A percentile compares a stretch with the other conserved stretches of the same genome.
Conservation (phyloP, 1,140 invertebrate species). For the Drosophila eugracilis region DNA sequence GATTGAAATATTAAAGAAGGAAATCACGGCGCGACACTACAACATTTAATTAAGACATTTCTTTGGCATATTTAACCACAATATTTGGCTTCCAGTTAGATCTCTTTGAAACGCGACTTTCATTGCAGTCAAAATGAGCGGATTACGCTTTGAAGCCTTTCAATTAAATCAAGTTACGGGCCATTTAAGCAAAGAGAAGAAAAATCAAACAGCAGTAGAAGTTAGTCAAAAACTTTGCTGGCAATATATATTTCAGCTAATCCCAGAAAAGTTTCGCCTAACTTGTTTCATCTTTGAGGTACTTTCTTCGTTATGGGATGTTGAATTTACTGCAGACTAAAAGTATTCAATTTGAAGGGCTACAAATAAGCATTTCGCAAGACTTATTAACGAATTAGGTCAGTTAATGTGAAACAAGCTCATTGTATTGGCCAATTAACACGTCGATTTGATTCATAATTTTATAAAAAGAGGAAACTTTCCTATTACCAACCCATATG, state of each 20-base stretch:
- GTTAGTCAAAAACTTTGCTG: constrained; percentile 47
- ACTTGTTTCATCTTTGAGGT: constrained; percentile 36
- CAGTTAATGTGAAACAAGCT: no score
- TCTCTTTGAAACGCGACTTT: constrained; percentile 49
- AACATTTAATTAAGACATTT: constrained; percentile 16
- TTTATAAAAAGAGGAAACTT: neutral
- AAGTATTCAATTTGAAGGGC: constrained; percentile 5
- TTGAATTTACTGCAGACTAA: constrained; percentile 13
- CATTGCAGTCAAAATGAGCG: constrained; percentile 54
- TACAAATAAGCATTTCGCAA: neutral
- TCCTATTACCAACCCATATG: neutral
- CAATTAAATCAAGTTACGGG: constrained; percentile 45
- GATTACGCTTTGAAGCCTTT: constrained; percentile 53
- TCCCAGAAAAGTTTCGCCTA: constrained; percentile 36
- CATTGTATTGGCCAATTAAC: no score
- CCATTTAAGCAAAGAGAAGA: constrained; percentile 34
- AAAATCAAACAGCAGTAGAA: constrained; percentile 29
- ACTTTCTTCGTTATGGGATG: neutral
- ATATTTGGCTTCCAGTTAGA: constrained; percentile 19
- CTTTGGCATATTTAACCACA: constrained; percentile 11
- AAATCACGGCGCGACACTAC: neutral
- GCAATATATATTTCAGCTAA: constrained; percentile 37
- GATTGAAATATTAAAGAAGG: constrained; percentile 14
- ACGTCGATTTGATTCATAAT: neutral
- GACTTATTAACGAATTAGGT: neutral